These are phyloP conservation scores for Drosophila rellima DNA, from an alignment of 2,888 invertebrate genomes.

Conservation along the genomic window DNA sequence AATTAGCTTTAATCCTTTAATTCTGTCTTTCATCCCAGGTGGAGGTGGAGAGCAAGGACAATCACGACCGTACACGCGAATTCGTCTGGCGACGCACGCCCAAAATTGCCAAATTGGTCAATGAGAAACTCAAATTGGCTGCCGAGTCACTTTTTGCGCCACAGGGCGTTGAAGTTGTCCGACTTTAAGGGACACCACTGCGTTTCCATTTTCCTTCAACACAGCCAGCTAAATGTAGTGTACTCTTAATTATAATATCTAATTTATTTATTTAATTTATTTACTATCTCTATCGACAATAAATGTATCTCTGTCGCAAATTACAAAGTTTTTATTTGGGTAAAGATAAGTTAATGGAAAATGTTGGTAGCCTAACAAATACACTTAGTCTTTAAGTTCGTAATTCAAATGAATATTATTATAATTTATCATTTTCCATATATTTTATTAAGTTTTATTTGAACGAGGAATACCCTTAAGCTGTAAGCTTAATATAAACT, in stretches of 20 bases:
- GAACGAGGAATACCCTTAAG: too few relatives aligned
- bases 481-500: too few relatives aligned
- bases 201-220: constrained; percentile 17
- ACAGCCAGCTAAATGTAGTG: constrained; percentile 49
- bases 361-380: background rate
- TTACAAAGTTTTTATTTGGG: constrained; percentile 3
- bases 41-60: constrained; percentile 92
- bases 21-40: constrained; percentile 87
- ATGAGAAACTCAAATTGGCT: constrained; percentile 90
- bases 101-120: constrained; percentile 93
- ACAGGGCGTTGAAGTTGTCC: constrained; percentile 84
- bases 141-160: constrained; percentile 84
- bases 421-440: too few relatives aligned
- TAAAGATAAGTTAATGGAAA: background rate
- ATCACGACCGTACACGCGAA: constrained; percentile 94
- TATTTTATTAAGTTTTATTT: background rate
- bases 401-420: too few relatives aligned
- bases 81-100: constrained; percentile 94
- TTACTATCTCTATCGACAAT: constrained; percentile 53
- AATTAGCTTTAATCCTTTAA: constrained; percentile 47
- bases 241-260: constrained; percentile 62
- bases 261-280: constrained; percentile 78
- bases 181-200: constrained; percentile 68
- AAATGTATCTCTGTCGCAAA: constrained; percentile 47
- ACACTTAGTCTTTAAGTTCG: too few relatives aligned